A percentile compares a stretch with the other conserved stretches of the same genome.
Conservation (phyloP, 2,113 vertebrate species). For the Rhynchomys soricoides region DNA sequence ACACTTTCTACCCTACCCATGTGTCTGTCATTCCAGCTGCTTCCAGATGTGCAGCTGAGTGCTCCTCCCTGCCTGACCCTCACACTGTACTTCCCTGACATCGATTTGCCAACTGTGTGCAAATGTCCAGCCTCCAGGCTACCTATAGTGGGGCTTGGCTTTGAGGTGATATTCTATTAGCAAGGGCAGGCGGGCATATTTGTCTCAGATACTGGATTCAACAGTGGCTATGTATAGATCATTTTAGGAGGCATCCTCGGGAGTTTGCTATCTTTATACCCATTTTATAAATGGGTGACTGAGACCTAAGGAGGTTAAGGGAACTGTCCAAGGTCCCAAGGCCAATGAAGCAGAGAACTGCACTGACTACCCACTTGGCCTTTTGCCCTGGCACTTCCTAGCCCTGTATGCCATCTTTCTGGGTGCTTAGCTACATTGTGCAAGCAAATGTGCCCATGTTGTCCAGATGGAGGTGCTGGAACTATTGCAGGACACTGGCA, state of each 20-base stretch:
- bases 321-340: not conserved
- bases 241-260: fast-evolving
- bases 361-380: not conserved
- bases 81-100: not conserved
- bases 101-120: not conserved
- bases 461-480: not conserved
- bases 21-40: not conserved
- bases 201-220: not conserved
- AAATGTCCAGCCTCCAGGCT: fast-evolving
- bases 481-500: not conserved
- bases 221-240: fast-evolving
- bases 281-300: not conserved
- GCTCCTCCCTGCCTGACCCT: not conserved
- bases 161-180: not conserved
- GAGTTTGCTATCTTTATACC: not conserved
- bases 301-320: not conserved
- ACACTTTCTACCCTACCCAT: not conserved
- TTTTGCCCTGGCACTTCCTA: not conserved
- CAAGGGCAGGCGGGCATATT: not conserved
- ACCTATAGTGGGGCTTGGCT: not conserved
- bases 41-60: not conserved
- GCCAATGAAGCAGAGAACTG: not conserved
- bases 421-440: too few relatives aligned
- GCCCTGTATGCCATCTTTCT: not conserved
- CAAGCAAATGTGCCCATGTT: fast-evolving